These are phyloP conservation scores for Montipora foliosa DNA, from an alignment of 64 coral and sea anemone genomes.

Conservation along the genomic window DNA sequence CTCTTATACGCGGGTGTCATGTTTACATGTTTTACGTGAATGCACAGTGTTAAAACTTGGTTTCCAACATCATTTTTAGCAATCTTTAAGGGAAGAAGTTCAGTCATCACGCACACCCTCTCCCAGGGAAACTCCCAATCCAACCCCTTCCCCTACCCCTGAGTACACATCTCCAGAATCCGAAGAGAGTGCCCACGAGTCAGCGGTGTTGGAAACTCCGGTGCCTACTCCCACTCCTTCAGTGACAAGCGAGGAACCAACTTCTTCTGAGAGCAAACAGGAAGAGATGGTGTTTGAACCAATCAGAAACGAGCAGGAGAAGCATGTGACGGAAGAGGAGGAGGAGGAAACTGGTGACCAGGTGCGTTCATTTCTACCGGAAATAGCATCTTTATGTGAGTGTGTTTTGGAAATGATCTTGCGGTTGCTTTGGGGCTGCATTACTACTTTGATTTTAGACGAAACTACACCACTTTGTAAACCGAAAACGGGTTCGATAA, in stretches of 20 bases:
- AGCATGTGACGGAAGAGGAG: slow-evolving; percentile 8
- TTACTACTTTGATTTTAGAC: too few species aligned
- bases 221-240: slow-evolving; percentile 67
- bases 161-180: slow-evolving; percentile 92
- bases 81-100: slow-evolving; percentile 47
- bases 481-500: too few species aligned
- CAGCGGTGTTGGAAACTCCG: slow-evolving; percentile 63
- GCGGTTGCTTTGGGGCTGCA: too few species aligned
- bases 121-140: slow-evolving; percentile 55
- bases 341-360: background rate
- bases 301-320: slow-evolving; percentile 38
- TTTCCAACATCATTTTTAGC: background rate
- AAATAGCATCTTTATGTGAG: too few species aligned
- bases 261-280: slow-evolving; percentile 26
- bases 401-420: too few species aligned
- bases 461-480: too few species aligned
- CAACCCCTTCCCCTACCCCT: slow-evolving; percentile 85
- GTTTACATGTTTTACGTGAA: background rate
- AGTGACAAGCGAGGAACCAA: slow-evolving; percentile 33
- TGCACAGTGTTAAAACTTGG: background rate
- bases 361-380: background rate
- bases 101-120: slow-evolving; percentile 24
- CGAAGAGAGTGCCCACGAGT: slow-evolving; percentile 72
- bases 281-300: slow-evolving; percentile 37
- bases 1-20: background rate